Base-by-base conservation (phyloP, 30 jellyfish, hydroid and myxozoan genomes). In the Hydra vulgaris region DNA sequence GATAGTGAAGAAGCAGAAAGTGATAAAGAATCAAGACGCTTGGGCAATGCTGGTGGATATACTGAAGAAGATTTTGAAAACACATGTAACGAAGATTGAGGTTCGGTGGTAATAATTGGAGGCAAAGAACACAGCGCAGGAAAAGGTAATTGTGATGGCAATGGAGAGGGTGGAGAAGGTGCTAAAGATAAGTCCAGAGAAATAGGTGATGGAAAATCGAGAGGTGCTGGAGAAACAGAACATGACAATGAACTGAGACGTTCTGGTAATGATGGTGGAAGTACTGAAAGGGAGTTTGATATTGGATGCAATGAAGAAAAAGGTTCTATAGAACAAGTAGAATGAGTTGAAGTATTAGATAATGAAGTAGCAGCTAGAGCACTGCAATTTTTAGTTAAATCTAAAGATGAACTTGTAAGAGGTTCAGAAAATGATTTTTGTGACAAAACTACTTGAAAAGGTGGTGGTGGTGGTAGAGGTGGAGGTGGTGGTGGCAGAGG, bases 121-220 rank as follows among this genome's bases (percentile, higher is more conserved):
- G 83, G 94, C 77, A 89, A 89, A 12, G 89, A 80, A 27, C 69
- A 71, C 7, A 88, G 85, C 18, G 83, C 71, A 0, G 79, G 81
- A 73, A 73, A 5, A 54, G 83, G 66, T 19, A 84, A 21, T 4
- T 84, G 88, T 53, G 88, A 76, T 8, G 83, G 93, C 17, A 87
- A 79, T 66, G 89, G 83, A 55, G 70, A 20, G 66, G 80, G 83
- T 0, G 87, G 79, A 76, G 84, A 82, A 8, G 79, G 1, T 54
- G 54, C 24, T 0, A 21, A 26, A 73, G 55, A 73, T 73, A 12
- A 73, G 12, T 21, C 8, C 17, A 53, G 73, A 0, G 81, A 26
- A 27, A 73, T 21, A 21, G 81, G 81, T 73, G 81, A 73, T 73
- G 81, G 84, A 54, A 25, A n/a, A n/a, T n/a, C n/a, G n/a, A n/a